Conservation (phyloP, 2,797 vertebrate species). For the Trematomus bernacchii region DNA sequence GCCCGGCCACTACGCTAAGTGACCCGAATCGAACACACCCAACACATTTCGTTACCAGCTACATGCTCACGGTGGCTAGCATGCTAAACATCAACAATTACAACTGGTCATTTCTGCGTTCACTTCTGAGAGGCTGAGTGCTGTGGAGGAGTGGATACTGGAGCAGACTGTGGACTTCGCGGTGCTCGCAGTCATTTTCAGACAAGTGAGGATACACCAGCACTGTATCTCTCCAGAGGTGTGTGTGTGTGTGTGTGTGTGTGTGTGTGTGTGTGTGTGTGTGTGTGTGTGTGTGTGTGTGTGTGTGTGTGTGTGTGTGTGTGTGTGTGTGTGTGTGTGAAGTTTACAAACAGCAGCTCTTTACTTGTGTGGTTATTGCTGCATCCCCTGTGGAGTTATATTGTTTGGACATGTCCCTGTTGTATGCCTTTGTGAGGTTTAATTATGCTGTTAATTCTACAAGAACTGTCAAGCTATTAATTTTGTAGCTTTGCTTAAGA, state of each 20-base stretch:
- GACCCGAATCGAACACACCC: background rate
- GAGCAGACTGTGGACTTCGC: background rate
- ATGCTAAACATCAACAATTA: background rate
- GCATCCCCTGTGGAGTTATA: background rate
- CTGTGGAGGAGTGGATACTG: too few species aligned
- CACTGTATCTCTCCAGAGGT: too few species aligned
- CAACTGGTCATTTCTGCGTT: background rate
- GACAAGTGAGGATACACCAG: too few species aligned
- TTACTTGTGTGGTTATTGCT: background rate
- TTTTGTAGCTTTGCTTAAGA: background rate
- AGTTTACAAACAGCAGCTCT: background rate
- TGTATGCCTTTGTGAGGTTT: background rate
- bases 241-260: background rate
- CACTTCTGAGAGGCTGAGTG: too few species aligned
- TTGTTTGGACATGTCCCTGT: background rate
- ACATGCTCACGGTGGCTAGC: background rate
- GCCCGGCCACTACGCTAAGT: too few species aligned
- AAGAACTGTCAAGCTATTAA: background rate
- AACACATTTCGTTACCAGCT: background rate
- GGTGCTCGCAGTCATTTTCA: background rate
- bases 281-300: background rate
- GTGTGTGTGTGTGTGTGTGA: too few species aligned
- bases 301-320: too few species aligned
- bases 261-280: too few species aligned
- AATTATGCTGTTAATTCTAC: background rate